Conservation (phyloP, 2,797 vertebrate genomes). For the Protosalanx chinensis region DNA sequence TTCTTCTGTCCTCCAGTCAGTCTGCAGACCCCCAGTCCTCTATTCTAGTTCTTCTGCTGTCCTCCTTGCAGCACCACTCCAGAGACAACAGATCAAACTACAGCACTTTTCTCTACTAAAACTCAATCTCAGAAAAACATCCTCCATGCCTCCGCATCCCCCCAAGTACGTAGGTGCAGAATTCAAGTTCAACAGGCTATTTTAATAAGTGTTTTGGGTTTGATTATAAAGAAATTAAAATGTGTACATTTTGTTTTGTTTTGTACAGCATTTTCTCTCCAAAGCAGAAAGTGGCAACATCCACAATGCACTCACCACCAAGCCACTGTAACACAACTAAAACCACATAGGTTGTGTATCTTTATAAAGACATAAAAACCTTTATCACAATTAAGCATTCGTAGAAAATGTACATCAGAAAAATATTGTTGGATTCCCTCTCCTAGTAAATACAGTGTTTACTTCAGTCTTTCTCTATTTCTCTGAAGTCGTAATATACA, state of each 20-base stretch:
- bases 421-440: slow-evolving; percentile 81
- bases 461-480: slow-evolving; percentile 78
- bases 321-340: slow-evolving; percentile 68
- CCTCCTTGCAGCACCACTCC: slow-evolving; percentile 1
- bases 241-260: slow-evolving; percentile 6
- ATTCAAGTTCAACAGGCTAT: slow-evolving; percentile 79
- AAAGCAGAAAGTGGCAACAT: slow-evolving; percentile 59
- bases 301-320: slow-evolving; percentile 59
- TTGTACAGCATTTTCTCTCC: slow-evolving; percentile 60
- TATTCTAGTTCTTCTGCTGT: slow-evolving; percentile 6
- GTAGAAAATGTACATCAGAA: slow-evolving; percentile 85
- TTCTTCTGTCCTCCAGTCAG: too few species aligned
- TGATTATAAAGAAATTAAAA: slow-evolving; percentile 52
- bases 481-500: slow-evolving; percentile 61
- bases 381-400: slow-evolving; percentile 79
- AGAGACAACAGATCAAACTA: slow-evolving; percentile 28
- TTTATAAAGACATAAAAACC: slow-evolving; percentile 82
- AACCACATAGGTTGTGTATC: slow-evolving; percentile 66
- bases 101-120: slow-evolving; percentile 27
- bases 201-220: slow-evolving; percentile 69
- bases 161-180: slow-evolving; percentile 54
- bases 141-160: slow-evolving; percentile 30
- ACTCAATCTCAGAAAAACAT: slow-evolving; percentile 33
- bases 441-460: slow-evolving; percentile 76
- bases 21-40: slow-evolving; percentile 7